phyloP scores from a whole-genome alignment of 2,113 vertebrate species.

The Ellobius talpinus region DNA sequence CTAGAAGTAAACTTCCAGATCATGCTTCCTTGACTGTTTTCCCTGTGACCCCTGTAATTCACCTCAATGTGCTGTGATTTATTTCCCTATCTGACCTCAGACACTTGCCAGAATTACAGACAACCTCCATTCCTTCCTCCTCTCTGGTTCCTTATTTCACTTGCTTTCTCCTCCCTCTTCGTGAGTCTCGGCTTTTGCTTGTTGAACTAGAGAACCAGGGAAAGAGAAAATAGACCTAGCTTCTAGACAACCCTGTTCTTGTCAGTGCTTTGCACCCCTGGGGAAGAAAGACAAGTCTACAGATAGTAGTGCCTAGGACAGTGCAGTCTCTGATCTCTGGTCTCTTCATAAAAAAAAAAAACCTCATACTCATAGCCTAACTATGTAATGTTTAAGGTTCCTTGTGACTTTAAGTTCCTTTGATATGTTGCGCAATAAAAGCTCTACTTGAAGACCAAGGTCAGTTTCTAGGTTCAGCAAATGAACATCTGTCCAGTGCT shows the following conservation, averaged over 20 bases:
- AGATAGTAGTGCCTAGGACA: background rate
- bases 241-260: background rate
- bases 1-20: background rate
- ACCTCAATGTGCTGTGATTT: background rate
- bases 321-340: background rate
- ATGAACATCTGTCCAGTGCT: conserved; percentile 54
- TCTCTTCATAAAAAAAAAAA: background rate
- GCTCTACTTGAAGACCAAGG: conserved; percentile 36
- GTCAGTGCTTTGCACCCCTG: background rate
- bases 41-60: background rate
- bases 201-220: background rate
- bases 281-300: background rate
- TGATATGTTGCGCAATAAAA: conserved; percentile 25
- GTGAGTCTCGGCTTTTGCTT: background rate
- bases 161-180: background rate
- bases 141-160: background rate
- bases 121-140: background rate
- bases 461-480: conserved; percentile 61
- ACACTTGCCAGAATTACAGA: background rate
- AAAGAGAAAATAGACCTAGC: background rate
- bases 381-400: background rate
- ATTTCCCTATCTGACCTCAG: background rate
- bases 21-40: background rate
- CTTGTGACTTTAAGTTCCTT: conserved; percentile 13
- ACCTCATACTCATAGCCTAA: background rate